phyloP scores from a whole-genome alignment of 2,888 invertebrate species.

The Pherbina coryleti region DNA sequence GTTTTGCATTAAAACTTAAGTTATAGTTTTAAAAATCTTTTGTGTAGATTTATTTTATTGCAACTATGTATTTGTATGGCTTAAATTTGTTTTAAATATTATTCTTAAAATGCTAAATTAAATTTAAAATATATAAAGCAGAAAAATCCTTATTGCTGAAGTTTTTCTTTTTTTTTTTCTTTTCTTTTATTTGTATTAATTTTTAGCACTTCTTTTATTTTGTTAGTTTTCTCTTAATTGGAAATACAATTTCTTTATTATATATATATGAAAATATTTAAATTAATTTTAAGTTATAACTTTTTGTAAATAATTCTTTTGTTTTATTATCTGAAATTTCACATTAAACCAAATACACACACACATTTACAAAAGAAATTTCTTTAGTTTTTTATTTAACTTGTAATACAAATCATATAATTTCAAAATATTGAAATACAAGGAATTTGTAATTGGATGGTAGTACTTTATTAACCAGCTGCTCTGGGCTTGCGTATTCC shows the following conservation, averaged over 20 bases:
- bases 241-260: conserved; percentile 27
- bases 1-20: neutral
- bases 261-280: conserved; percentile 13
- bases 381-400: neutral
- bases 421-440: neutral
- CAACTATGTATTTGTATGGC: neutral
- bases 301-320: conserved; percentile 31
- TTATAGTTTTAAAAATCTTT: neutral
- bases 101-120: neutral
- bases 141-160: conserved; percentile 14
- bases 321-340: conserved; percentile 6
- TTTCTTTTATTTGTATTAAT: neutral
- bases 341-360: conserved; percentile 35
- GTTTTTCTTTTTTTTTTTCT: conserved; percentile 3
- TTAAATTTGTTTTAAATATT: neutral
- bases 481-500: too few species aligned
- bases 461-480: too few species aligned
- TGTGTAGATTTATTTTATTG: conserved; percentile 8
- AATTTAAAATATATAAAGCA: neutral
- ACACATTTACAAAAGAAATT: conserved; percentile 14
- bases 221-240: neutral
- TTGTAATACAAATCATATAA: neutral
- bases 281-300: conserved; percentile 15
- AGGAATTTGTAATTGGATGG: neutral
- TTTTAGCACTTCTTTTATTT: neutral